phyloP scores from a whole-genome alignment of 2,888 invertebrate species.

The Rhagophthalmus giganteus region DNA sequence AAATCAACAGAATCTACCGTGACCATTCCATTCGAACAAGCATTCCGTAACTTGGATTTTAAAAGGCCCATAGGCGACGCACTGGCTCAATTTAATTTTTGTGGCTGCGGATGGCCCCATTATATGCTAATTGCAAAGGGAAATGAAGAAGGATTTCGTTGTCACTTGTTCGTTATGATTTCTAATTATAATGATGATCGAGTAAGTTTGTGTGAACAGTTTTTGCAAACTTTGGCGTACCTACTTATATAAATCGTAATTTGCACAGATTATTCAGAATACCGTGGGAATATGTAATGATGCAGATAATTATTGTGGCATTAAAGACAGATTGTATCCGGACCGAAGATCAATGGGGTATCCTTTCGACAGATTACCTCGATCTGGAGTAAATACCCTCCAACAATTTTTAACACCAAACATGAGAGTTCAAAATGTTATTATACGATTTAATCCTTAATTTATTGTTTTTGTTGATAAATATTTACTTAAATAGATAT shows the following conservation, averaged over 20 bases:
- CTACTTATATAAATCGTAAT: too few relatives aligned
- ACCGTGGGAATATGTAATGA: constrained; percentile 63
- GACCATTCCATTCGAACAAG: constrained; percentile 80
- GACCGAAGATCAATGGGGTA: constrained; percentile 80
- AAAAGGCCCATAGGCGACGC: constrained; percentile 63
- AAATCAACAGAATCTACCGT: constrained; percentile 74
- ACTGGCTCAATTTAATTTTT: constrained; percentile 70
- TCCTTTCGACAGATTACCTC: constrained; percentile 70
- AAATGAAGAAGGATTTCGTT: constrained; percentile 63
- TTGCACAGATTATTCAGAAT: constrained; percentile 60
- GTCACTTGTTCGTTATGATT: constrained; percentile 3
- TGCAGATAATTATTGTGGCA: constrained; percentile 75
- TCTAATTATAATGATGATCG: constrained; percentile 1
- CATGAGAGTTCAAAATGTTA: constrained; percentile 66
- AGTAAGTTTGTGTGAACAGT: too few relatives aligned
- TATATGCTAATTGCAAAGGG: constrained; percentile 80
- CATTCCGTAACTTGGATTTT: constrained; percentile 71
- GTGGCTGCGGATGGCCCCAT: constrained; percentile 88
- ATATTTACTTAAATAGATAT: too few relatives aligned
- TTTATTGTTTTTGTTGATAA: too few relatives aligned
- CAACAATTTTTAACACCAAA: constrained; percentile 69
- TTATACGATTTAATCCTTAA: constrained; percentile 63
- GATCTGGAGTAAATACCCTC: constrained; percentile 59
- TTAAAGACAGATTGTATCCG: constrained; percentile 73
- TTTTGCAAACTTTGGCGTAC: too few relatives aligned